Base-by-base conservation (phyloP, 2,797 vertebrate genomes). In the Lepidocolaptes lacrymiger region DNA sequence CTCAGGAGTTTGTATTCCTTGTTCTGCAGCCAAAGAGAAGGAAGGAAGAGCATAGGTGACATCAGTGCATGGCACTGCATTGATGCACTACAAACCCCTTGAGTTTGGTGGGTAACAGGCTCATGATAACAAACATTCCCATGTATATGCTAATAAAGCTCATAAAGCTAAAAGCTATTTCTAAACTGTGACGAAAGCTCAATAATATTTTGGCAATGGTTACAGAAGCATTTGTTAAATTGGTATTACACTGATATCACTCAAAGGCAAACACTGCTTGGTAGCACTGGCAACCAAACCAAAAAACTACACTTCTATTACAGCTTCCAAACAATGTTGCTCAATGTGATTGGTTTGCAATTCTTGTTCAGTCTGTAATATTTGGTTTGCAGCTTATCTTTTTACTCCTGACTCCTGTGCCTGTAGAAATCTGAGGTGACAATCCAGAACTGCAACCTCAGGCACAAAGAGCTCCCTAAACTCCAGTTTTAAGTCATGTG, bases 1-100 rank as follows among this genome's bases (percentile, higher is more conserved):
- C 96, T 98, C 93, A 99, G 98, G 3, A 64, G 75, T 62, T 97
- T 98, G 86, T 97, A 96, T 46, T 99, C 99, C 91, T 99, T 99
- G 92, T 97, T 98, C 99, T 99, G 96, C 8, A 75, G 59, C 14
- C 61, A 32, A 26, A 58, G 15, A 66, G 43, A 77, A 75, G 59
- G 46, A 61, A 48, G 19, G 4, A 41, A 37, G 56, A 83, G 27
- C 14, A 27, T 22, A 27, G 41, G 64, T 17, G 37, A 52, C 51
- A 46, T 28, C 67, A 48, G 5, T 10, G 30, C 46, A 36, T 0
- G 9, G 9, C 21, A n/a, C 59, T 39, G 37, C 22, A 13, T 5
- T 8, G 17, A 71, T 0, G 6, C 3, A 1, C 34, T 32, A 3
- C 55, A 56, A 73, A 59, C 79, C 22, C 41, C 32, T 28, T 1